Conservation (phyloP, 2,113 vertebrate species). For the Pionites leucogaster region DNA sequence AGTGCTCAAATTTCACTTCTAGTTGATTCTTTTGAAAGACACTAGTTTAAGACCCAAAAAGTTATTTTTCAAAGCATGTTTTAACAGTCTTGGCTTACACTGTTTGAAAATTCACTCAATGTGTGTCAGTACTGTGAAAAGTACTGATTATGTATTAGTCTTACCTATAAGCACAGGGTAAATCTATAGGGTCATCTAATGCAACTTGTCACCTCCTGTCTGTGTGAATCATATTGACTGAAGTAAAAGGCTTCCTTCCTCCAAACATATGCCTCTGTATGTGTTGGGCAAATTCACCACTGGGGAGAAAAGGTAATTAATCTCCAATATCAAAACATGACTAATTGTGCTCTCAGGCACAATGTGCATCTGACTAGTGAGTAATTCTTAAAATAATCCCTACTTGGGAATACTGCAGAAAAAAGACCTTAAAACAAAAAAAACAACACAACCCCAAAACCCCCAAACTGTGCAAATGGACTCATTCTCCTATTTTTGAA, state of each 20-base stretch:
- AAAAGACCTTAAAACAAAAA: background rate
- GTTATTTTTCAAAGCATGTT: background rate
- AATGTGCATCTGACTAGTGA: background rate
- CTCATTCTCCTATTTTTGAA: constrained; percentile 16
- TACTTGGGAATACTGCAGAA: constrained; percentile 18
- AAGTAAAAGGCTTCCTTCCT: background rate
- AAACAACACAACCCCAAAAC: no score
- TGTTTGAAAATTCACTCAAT: background rate
- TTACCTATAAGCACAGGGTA: background rate
- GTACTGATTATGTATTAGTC: background rate
- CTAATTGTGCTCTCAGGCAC: background rate
- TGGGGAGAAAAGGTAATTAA: background rate
- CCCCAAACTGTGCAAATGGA: background rate
- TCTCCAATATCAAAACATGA: background rate
- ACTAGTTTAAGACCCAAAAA: background rate
- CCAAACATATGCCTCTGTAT: background rate
- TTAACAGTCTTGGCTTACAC: background rate
- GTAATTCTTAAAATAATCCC: background rate
- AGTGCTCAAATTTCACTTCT: background rate
- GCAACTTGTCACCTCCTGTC: background rate
- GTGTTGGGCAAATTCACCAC: background rate
- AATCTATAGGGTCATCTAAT: background rate
- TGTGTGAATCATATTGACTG: background rate
- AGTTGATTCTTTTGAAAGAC: background rate
- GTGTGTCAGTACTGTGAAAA: background rate